phyloP scores from a whole-genome alignment of 2,797 vertebrate species.

The Gouania willdenowi region DNA sequence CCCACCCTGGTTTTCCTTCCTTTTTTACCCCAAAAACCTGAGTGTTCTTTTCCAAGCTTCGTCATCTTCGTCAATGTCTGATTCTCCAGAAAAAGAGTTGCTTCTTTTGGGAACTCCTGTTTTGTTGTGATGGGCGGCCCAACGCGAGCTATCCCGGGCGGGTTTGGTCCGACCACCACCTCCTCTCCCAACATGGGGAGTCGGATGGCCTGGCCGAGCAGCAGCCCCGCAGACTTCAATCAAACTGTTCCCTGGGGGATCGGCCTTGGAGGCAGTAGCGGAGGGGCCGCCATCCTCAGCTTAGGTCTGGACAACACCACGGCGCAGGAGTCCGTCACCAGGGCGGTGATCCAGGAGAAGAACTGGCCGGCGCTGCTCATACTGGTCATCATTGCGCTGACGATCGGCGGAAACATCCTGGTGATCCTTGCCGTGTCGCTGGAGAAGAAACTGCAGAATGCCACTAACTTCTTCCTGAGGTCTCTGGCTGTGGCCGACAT shows the following conservation, averaged over 20 bases:
- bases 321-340: slow-evolving; percentile 44
- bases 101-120: not conserved
- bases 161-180: slow-evolving; percentile 74
- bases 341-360: slow-evolving; percentile 69
- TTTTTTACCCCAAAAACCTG: not conserved
- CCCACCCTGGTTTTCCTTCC: not conserved
- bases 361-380: slow-evolving; percentile 94
- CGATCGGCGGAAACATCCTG: slow-evolving; percentile 90
- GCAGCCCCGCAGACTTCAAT: slow-evolving; percentile 78
- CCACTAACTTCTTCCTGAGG: slow-evolving; percentile 96
- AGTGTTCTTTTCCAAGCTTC: not conserved
- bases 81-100: not conserved
- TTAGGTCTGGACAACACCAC: slow-evolving; percentile 47
- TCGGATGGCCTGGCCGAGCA: slow-evolving; percentile 76
- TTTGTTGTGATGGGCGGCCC: slow-evolving; percentile 64
- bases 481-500: slow-evolving; percentile 95
- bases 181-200: slow-evolving; percentile 72
- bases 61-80: not conserved
- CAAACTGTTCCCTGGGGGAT: slow-evolving; percentile 61
- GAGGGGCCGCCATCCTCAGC: slow-evolving; percentile 23
- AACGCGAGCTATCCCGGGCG: slow-evolving; percentile 63
- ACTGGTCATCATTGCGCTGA: slow-evolving; percentile 88
- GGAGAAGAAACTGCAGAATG: slow-evolving; percentile 96
- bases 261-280: slow-evolving; percentile 12
- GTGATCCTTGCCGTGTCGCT: slow-evolving; percentile 94